A percentile compares a stretch with the other conserved stretches of the same genome.
phyloP scores from a whole-genome alignment of 2,113 vertebrate species.

The Petaurus breviceps region DNA sequence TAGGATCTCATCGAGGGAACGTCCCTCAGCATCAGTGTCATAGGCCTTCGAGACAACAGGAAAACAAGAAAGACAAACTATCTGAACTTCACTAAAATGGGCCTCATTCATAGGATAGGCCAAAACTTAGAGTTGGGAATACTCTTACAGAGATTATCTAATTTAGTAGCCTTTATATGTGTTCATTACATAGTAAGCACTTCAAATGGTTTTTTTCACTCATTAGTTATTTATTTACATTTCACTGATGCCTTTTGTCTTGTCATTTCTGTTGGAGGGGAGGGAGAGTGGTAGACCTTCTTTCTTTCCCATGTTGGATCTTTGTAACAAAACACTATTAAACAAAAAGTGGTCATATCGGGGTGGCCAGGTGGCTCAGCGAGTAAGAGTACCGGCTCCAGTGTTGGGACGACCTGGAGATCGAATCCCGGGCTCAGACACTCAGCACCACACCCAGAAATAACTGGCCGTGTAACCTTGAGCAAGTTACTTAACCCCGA shows the following conservation, averaged over 20 bases:
- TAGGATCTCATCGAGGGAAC: conserved; percentile 38
- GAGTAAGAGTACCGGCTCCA: no score
- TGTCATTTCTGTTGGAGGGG: no score
- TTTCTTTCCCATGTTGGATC: neutral
- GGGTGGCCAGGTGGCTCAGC: no score
- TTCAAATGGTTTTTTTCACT: neutral
- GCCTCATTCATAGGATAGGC: conserved; percentile 28
- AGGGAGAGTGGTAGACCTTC: neutral
- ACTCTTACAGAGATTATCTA: neutral
- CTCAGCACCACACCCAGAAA: no score
- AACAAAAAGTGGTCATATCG: neutral
- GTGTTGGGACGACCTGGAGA: no score
- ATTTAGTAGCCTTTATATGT: neutral
- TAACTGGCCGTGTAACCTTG: no score
- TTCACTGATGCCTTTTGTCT: no score
- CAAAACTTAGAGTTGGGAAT: neutral
- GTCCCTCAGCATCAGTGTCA: conserved; percentile 58
- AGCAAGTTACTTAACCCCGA: no score
- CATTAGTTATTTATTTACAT: no score
- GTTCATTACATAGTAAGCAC: neutral
- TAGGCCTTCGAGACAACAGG: conserved; percentile 53
- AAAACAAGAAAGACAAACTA: conserved; percentile 57
- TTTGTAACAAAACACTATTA: neutral
- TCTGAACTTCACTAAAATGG: conserved; percentile 70
- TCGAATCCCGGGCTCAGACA: no score